A percentile compares a stretch with the other conserved stretches of the same genome.
These are phyloP conservation scores for Bungarus multicinctus DNA, from an alignment of 2,113 vertebrate genomes.

Conservation along the genomic window DNA sequence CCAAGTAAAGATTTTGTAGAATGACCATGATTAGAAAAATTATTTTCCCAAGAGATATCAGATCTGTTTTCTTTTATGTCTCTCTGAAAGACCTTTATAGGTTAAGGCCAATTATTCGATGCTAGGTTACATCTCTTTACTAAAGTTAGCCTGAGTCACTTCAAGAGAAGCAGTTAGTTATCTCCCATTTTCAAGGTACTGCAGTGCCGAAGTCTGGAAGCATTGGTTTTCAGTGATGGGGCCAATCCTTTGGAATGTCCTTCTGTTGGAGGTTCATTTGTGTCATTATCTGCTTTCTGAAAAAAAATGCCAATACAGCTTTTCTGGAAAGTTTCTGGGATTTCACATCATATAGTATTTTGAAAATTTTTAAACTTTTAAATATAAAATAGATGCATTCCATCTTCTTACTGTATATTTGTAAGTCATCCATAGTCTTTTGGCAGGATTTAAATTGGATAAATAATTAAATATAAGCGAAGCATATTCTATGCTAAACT, in stretches of 20 bases:
- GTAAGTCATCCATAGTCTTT: not conserved
- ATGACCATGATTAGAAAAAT: not conserved
- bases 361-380: not conserved
- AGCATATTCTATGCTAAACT: not conserved
- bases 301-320: not conserved
- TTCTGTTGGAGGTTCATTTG: not conserved
- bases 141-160: not conserved
- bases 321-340: not conserved
- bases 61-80: not conserved
- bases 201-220: not conserved
- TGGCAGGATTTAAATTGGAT: not conserved
- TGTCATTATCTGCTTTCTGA: not conserved
- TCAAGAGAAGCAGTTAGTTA: not conserved
- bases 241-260: not conserved
- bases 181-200: not conserved
- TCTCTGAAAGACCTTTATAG: not conserved
- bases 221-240: not conserved
- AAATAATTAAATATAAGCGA: not conserved
- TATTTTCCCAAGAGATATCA: not conserved
- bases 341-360: not conserved
- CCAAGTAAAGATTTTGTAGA: not conserved
- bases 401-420: not conserved
- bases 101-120: not conserved
- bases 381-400: not conserved
- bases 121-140: not conserved